phyloP scores from a whole-genome alignment of 2,797 vertebrate genomes.

The Gymnothorax javanicus region DNA sequence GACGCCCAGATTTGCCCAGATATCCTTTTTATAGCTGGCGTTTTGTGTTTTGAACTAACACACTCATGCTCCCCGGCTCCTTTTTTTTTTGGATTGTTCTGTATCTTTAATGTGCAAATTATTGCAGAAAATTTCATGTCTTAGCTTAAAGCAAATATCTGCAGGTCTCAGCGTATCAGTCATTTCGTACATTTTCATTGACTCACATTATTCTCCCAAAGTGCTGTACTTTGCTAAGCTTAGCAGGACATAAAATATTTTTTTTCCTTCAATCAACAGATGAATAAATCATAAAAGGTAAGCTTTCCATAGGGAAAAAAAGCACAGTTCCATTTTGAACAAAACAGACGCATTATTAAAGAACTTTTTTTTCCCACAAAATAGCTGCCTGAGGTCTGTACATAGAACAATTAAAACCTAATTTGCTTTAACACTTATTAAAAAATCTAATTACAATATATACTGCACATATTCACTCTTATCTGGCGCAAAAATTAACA shows the following conservation, averaged over 20 bases:
- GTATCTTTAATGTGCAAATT: neutral
- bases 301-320: neutral
- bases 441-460: constrained; percentile 30
- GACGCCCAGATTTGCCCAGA: no score
- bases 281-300: constrained; percentile 4
- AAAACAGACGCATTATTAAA: constrained; percentile 31
- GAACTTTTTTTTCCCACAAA: constrained; percentile 9
- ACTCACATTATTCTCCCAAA: constrained; percentile 1
- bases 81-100: neutral
- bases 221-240: neutral
- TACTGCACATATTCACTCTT: constrained; percentile 7
- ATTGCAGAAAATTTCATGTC: neutral
- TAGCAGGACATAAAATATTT: constrained; percentile 4
- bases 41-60: neutral
- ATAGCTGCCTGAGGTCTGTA: constrained; percentile 9
- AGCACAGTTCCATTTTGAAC: constrained; percentile 24
- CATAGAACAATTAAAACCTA: constrained; percentile 12
- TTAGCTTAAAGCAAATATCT: neutral
- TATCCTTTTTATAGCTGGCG: neutral
- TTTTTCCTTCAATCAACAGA: neutral
- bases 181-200: neutral
- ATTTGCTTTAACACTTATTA: constrained; percentile 33
- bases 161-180: neutral
- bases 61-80: neutral
- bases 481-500: constrained; percentile 18